Base-by-base conservation (phyloP, 2,888 invertebrate genomes). In the Yponomeuta malinellus region DNA sequence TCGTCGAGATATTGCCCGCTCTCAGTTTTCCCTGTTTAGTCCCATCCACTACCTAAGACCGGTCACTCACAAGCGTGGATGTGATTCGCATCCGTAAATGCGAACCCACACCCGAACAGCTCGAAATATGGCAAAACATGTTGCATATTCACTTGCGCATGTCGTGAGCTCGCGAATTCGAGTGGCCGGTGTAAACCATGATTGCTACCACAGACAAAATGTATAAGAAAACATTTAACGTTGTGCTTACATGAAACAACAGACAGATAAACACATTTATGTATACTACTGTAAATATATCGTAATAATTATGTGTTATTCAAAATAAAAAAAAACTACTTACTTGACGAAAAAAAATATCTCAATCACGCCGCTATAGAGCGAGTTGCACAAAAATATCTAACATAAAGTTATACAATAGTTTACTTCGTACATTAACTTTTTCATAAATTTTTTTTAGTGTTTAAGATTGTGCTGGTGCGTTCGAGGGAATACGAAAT, bases 171-270 rank as follows among this genome's bases (percentile, higher is more conserved):
- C 43, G 43, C 8, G 43, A 5, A 3, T 43, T 5, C 6, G 43
- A 43, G 43, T 43, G 43, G 43, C 43, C 43, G 43, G 43, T 8
- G 43, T 43, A 8, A 43, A 43, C 5, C 43, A 43, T 43, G 43
- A 43, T 43, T 43, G 43, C 43, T 43, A 43, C 52, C 52, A 15
- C 52, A 59, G 52, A 59, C 52, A 15, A 59, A 43, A 59, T 1
- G 1, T 59, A 59, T 15, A 81, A 82, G 80, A 82, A 81, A 81
- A 81, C 78, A 77, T 74, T 82, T 81, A 48, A 76, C 76, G 84
- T 89, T 90, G 89, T 90, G 90, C 88, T 87, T 86, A 89, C 88
- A 86, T 84, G 81, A 83, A 87, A 78, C 81, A 74, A 80, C 85
- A 88, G 85, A 83, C 84, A 81, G 75, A 78, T 81, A 85, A 82